Evolutionary conservation across 2,888 invertebrate species (phyloP).

Genomic region (Diloba caeruleocephala): DNA sequence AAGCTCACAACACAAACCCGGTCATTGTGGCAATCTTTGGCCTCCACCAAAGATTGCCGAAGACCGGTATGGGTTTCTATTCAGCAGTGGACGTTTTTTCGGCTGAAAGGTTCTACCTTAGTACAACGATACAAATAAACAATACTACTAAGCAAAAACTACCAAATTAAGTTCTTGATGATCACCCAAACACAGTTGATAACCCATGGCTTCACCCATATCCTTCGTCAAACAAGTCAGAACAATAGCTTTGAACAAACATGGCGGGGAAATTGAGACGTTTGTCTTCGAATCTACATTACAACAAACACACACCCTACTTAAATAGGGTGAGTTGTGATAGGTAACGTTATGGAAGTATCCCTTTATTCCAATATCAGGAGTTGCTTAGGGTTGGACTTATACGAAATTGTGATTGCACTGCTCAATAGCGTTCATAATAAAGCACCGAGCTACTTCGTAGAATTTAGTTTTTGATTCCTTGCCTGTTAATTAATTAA

Average conservation of each 20-base stretch:
- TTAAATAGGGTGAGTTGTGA: constrained; percentile 31
- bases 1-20: too few species aligned
- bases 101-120: too few species aligned
- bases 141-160: constrained; percentile 37
- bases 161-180: constrained; percentile 16
- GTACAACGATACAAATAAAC: too few species aligned
- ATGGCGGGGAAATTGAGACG: constrained; percentile 68
- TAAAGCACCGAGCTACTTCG: too few species aligned
- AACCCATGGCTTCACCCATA: constrained; percentile 41
- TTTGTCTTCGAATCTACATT: constrained; percentile 71
- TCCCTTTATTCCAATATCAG: constrained; percentile 34
- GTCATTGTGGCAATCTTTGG: too few species aligned
- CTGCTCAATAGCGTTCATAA: too few species aligned
- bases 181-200: constrained; percentile 50
- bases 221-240: constrained; percentile 55
- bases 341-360: constrained; percentile 13
- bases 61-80: too few species aligned
- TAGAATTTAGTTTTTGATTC: too few species aligned
- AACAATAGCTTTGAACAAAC: constrained; percentile 58
- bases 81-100: too few species aligned
- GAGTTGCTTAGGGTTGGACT: constrained; percentile 20
- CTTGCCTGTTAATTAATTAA: too few species aligned
- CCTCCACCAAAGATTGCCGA: too few species aligned
- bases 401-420: constrained; percentile 2
- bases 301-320: constrained; percentile 56